Evolutionary conservation across 2,888 invertebrate genomes (phyloP).

Genomic region (Dicyrtomina minuta): DNA sequence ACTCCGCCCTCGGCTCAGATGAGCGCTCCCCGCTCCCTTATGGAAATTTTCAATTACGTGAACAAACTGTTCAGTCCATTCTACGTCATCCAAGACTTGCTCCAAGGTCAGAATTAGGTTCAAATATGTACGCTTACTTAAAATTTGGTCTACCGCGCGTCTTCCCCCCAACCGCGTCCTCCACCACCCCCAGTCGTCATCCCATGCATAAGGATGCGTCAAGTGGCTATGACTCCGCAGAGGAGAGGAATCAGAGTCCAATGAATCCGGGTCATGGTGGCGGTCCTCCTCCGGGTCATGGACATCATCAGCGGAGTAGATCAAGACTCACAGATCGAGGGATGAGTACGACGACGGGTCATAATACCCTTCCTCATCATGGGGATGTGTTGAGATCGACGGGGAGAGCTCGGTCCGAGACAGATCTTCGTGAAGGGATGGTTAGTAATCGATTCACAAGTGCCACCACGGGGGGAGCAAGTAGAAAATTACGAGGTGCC

Average conservation of each 20-base stretch:
- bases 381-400: slow-evolving; percentile 9
- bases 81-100: slow-evolving; percentile 73
- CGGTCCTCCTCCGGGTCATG: background rate
- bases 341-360: slow-evolving; percentile 16
- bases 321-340: slow-evolving; percentile 25
- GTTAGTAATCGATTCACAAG: slow-evolving; percentile 47
- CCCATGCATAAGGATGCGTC: slow-evolving; percentile 71
- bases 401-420: slow-evolving; percentile 52
- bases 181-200: slow-evolving; percentile 51
- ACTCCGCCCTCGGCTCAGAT: slow-evolving; percentile 87
- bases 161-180: slow-evolving; percentile 73
- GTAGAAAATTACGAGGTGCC: slow-evolving; percentile 38
- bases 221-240: slow-evolving; percentile 66
- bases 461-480: background rate
- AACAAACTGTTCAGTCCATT: slow-evolving; percentile 90
- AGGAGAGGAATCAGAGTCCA: slow-evolving; percentile 37
- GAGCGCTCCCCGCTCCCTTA: slow-evolving; percentile 91
- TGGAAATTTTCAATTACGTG: slow-evolving; percentile 89
- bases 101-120: slow-evolving; percentile 71
- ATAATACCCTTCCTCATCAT: background rate
- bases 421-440: slow-evolving; percentile 52
- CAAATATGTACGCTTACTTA: slow-evolving; percentile 90
- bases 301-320: slow-evolving; percentile 27
- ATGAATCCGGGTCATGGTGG: background rate
- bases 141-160: slow-evolving; percentile 91